Conservation (phyloP, 2,888 invertebrate genomes). For the Caenorhabditis zanzibari region DNA sequence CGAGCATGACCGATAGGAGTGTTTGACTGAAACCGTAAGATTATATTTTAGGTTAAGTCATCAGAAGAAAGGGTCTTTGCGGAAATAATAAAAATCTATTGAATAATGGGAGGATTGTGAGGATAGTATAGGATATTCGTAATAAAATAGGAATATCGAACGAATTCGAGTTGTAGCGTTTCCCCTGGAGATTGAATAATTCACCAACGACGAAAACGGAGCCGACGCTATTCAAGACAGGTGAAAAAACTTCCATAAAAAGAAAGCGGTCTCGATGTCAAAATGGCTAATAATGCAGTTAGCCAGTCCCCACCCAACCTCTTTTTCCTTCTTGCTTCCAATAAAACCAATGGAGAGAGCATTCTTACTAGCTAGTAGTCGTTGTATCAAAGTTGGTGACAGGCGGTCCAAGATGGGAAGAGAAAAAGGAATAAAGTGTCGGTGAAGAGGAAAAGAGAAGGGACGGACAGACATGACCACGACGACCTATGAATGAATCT, state of each 20-base stretch:
- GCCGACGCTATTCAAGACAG: slow-evolving; percentile 3
- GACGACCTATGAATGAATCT: slow-evolving; percentile 65
- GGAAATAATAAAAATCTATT: too few species aligned
- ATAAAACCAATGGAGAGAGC: slow-evolving; percentile 15
- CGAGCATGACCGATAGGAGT: slow-evolving; percentile 49
- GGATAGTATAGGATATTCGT: not conserved
- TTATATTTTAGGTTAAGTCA: not conserved
- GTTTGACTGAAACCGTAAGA: slow-evolving; percentile 18
- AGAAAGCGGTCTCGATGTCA: not conserved
- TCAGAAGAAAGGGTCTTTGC: too few species aligned
- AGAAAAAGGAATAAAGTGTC: slow-evolving; percentile 44
- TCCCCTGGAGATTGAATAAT: slow-evolving; percentile 3
- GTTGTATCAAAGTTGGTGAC: slow-evolving; percentile 59
- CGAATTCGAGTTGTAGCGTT: not conserved
- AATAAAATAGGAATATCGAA: not conserved
- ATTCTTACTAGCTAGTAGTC: slow-evolving; percentile 25
- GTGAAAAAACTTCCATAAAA: slow-evolving; percentile 14
- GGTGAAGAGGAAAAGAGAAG: slow-evolving; percentile 26
- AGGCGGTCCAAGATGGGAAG: slow-evolving; percentile 10
- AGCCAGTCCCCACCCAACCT: slow-evolving; percentile 4
- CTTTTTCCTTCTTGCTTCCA: not conserved
- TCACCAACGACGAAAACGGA: not conserved
- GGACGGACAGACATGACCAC: slow-evolving; percentile 29
- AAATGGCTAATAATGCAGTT: slow-evolving; percentile 22
- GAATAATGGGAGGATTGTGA: not conserved